phyloP scores from a whole-genome alignment of 1,140 invertebrate species.

The Lepidurus arcticus region DNA sequence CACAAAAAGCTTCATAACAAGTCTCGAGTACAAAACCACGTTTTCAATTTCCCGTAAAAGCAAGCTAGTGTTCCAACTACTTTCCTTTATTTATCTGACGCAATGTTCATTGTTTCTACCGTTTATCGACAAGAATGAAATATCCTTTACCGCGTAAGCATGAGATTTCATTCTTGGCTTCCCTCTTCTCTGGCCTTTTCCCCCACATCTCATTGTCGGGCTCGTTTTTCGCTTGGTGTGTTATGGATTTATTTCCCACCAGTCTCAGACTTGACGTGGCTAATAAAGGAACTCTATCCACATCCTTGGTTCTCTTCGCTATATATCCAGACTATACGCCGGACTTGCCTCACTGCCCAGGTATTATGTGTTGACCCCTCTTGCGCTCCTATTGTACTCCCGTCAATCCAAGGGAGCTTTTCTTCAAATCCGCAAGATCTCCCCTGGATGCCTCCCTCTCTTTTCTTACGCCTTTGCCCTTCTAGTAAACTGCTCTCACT shows the following conservation, averaged over 20 bases:
- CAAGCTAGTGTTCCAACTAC: no score
- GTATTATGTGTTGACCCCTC: conserved; percentile 21
- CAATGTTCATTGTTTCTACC: no score
- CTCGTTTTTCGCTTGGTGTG: conserved; percentile 16
- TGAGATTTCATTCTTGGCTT: neutral
- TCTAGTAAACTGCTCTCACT: neutral
- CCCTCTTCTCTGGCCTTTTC: neutral
- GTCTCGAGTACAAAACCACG: no score
- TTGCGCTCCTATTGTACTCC: conserved; percentile 10
- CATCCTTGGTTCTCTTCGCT: neutral
- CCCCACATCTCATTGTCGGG: neutral
- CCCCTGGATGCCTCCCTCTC: conserved; percentile 4
- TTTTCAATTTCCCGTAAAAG: no score
- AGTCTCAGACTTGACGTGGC: neutral
- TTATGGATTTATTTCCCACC: conserved; percentile 16
- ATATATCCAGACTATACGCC: neutral
- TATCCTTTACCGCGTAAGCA: no score
- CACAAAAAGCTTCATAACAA: no score
- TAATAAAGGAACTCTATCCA: conserved; percentile 19
- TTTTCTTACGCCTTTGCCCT: neutral
- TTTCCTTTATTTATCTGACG: no score
- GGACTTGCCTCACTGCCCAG: neutral
- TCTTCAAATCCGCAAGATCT: conserved; percentile 21
- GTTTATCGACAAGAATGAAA: no score
- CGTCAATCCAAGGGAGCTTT: conserved; percentile 18